Conservation (phyloP, 1,140 invertebrate genomes). For the Hylaeus anthracinus region DNA sequence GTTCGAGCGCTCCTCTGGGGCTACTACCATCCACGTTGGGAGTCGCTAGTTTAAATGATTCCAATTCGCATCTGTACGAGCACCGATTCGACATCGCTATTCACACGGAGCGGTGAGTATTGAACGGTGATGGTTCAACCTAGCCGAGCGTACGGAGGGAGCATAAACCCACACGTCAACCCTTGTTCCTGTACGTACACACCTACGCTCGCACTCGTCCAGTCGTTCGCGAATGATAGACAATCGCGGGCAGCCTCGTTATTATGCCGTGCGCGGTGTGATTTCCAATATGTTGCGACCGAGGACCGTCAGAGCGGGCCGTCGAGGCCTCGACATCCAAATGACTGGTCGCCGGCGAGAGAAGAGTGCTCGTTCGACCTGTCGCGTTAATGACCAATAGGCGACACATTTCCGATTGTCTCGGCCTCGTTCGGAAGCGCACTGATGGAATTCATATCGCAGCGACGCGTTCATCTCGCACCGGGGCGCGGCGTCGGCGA, state of each 20-base stretch:
- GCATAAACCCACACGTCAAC: slow-evolving; percentile 14
- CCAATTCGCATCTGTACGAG: slow-evolving; percentile 44
- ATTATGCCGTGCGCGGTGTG: slow-evolving; percentile 60
- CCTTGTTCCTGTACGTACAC: background rate
- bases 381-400: slow-evolving; percentile 59
- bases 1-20: too few species aligned
- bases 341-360: slow-evolving; percentile 23
- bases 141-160: slow-evolving; percentile 19
- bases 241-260: slow-evolving; percentile 62
- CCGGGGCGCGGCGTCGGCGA: background rate
- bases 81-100: slow-evolving; percentile 52
- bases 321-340: slow-evolving; percentile 42
- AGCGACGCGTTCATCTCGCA: background rate
- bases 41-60: slow-evolving; percentile 57
- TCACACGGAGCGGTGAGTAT: slow-evolving; percentile 39
- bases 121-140: slow-evolving; percentile 36
- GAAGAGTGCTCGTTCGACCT: slow-evolving; percentile 53
- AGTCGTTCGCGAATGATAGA: slow-evolving; percentile 62
- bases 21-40: too few species aligned
- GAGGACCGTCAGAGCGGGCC: slow-evolving; percentile 23
- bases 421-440: background rate
- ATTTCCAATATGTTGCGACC: slow-evolving; percentile 65
- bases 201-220: background rate
- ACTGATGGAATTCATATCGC: slow-evolving; percentile 20
- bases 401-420: slow-evolving; percentile 59